phyloP scores from a whole-genome alignment of 2,113 vertebrate genomes.

The Onychostoma macrolepis region DNA sequence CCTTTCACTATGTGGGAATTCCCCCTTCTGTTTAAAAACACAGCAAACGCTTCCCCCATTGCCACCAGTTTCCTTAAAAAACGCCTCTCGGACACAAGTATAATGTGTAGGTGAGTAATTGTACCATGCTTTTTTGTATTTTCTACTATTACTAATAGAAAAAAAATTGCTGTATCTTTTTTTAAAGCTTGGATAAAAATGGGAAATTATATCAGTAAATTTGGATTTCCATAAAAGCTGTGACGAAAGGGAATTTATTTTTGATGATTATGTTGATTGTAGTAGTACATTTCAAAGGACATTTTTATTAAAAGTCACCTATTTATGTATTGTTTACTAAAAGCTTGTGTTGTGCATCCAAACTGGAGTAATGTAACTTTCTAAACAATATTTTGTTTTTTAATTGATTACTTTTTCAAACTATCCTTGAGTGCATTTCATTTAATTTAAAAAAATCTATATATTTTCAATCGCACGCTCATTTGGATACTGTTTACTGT shows the following conservation, averaged over 20 bases:
- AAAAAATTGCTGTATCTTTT: constrained; percentile 48
- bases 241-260: neutral
- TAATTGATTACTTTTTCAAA: neutral
- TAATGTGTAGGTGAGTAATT: constrained; percentile 74
- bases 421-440: neutral
- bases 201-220: neutral
- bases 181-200: constrained; percentile 37
- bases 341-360: neutral
- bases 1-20: constrained; percentile 77
- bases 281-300: neutral
- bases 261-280: neutral
- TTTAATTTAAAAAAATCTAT: neutral
- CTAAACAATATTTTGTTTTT: neutral
- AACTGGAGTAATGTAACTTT: neutral
- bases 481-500: neutral
- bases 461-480: neutral
- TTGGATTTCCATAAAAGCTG: neutral
- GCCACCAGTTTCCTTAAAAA: constrained; percentile 79
- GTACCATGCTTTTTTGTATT: constrained; percentile 62
- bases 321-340: neutral
- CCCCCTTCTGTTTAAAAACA: constrained; percentile 69
- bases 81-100: constrained; percentile 67
- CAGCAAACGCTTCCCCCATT: constrained; percentile 72
- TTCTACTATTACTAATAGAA: neutral
- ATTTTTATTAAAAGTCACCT: neutral